These are phyloP conservation scores for Cervus canadensis DNA, from an alignment of 2,113 vertebrate species.

Conservation along the genomic window DNA sequence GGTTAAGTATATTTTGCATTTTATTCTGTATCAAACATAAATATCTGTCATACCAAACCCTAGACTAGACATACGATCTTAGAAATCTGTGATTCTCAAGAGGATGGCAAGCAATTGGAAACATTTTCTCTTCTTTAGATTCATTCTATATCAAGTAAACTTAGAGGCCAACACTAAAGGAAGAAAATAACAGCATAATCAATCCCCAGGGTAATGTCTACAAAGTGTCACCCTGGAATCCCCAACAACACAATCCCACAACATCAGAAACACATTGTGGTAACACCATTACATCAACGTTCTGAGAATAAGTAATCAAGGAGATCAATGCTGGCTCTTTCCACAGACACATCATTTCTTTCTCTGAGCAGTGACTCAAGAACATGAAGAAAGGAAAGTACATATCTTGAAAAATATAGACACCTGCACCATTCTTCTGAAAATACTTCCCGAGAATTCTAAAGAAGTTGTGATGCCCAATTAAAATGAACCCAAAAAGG, in stretches of 20 bases:
- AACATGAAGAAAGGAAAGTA: neutral
- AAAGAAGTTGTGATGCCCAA: neutral
- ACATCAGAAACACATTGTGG: neutral
- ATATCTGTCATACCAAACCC: constrained; percentile 76
- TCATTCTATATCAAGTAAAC: constrained; percentile 61
- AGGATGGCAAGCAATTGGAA: constrained; percentile 66
- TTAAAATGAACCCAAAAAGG: constrained; percentile 25
- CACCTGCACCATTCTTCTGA: neutral
- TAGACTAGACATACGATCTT: constrained; percentile 53
- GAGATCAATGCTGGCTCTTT: neutral
- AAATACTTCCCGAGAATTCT: neutral
- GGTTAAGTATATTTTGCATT: constrained; percentile 77
- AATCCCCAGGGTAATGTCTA: neutral
- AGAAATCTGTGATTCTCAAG: constrained; percentile 60
- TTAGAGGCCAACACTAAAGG: neutral
- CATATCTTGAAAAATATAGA: neutral
- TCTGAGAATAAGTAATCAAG: neutral
- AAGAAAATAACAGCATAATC: constrained; percentile 17
- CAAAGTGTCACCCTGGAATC: neutral
- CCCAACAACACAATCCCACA: neutral
- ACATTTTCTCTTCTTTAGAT: constrained; percentile 57
- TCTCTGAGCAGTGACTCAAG: neutral
- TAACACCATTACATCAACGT: neutral
- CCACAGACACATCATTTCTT: neutral
- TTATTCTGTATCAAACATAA: constrained; percentile 77